A percentile compares a stretch with the other conserved stretches of the same genome.
phyloP scores from a whole-genome alignment of 1,140 invertebrate species.

The Listronotus oregonensis region DNA sequence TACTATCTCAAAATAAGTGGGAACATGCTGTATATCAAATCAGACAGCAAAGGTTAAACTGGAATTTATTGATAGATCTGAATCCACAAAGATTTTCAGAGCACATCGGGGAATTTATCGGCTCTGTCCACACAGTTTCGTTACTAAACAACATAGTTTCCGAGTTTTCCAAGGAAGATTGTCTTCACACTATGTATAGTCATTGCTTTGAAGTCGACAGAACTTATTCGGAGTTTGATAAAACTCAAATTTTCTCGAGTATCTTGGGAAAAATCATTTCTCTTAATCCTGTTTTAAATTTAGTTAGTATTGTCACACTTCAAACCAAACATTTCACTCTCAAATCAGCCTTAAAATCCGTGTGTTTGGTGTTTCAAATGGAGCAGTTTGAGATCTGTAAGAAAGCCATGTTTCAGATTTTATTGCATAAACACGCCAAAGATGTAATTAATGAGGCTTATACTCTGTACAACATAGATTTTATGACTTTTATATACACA shows the following conservation, averaged over 20 bases:
- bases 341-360: conserved; percentile 35
- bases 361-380: conserved; percentile 26
- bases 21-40: conserved; percentile 36
- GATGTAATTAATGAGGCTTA: conserved; percentile 31
- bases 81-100: conserved; percentile 34
- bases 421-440: conserved; percentile 27
- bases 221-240: conserved; percentile 1
- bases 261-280: conserved; percentile 36
- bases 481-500: conserved; percentile 36
- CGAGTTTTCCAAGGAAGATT: conserved; percentile 32
- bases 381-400: conserved; percentile 17
- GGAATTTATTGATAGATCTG: conserved; percentile 44
- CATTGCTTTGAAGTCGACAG: not conserved
- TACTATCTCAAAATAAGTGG: conserved; percentile 36
- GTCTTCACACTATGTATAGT: conserved; percentile 27
- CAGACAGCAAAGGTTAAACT: conserved; percentile 38
- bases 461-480: conserved; percentile 39
- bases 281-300: conserved; percentile 33
- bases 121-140: conserved; percentile 22
- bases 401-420: conserved; percentile 24
- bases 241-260: conserved; percentile 19
- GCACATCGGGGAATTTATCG: conserved; percentile 39
- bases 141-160: conserved; percentile 32
- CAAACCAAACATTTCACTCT: conserved; percentile 41
- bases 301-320: conserved; percentile 37